Conservation (phyloP, 2,113 vertebrate species). For the Meles meles region DNA sequence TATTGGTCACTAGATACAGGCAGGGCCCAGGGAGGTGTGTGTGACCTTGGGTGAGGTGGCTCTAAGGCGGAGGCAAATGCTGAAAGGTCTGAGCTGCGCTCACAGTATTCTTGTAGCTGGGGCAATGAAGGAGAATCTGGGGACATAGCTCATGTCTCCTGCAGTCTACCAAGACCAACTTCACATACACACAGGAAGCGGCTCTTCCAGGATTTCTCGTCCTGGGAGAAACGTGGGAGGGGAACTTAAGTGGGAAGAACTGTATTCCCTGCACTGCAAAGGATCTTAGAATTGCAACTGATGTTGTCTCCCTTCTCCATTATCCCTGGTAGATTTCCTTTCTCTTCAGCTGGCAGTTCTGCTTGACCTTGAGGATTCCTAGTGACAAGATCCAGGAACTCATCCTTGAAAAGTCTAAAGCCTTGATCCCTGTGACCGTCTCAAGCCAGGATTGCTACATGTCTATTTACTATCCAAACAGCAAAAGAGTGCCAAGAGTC, state of each 20-base stretch:
- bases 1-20: background rate
- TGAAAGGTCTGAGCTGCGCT: background rate
- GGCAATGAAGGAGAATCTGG: background rate
- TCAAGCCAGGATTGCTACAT: background rate
- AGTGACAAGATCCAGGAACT: background rate
- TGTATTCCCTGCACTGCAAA: too few species aligned
- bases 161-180: background rate
- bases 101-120: too few species aligned
- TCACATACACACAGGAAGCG: fast-evolving
- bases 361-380: background rate
- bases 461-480: background rate
- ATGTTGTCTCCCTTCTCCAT: background rate
- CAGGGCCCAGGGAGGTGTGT: background rate
- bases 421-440: background rate
- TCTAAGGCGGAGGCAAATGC: too few species aligned
- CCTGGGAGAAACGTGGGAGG: background rate
- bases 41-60: background rate
- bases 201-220: background rate
- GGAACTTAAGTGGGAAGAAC: background rate
- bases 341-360: background rate
- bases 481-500: background rate
- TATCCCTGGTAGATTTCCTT: background rate
- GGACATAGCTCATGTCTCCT: background rate
- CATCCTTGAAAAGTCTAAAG: background rate
- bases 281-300: background rate